Base-by-base conservation (phyloP, 2,797 vertebrate species). In the Apodemus agrarius region DNA sequence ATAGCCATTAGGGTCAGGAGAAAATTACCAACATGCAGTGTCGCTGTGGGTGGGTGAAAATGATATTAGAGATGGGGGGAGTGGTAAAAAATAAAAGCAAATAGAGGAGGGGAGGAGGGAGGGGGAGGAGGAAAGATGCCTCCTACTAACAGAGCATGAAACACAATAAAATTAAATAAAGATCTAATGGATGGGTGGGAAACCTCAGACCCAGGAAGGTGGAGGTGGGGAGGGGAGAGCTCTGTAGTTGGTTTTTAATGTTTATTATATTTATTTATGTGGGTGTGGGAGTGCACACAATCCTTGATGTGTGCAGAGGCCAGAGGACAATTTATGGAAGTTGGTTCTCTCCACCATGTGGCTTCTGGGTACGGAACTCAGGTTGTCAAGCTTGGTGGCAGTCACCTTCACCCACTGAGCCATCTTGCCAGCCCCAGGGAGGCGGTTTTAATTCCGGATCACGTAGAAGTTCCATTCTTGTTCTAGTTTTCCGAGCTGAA, bases 131-230 rank as follows among this genome's bases (percentile, higher is more conserved):
- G n/a, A 31, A 87, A 79, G 88, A 92, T 37, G 94, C 61, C 81
- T 94, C 82, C 91, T 76, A 93, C 74, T 94, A 90, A 49, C 84
- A 93, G 93, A 97, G 95, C 96, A 96, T 96, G 95, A 96, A 96
- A 97, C 95, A 95, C 96, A 96, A 96, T 96, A 61, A 97, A 98
- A 97, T 97, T 95, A 97, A 97, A 92, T 97, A 97, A 98, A 97
- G 91, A 96, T 97, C 94, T 94, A 79, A 94, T 93, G 89, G 89
- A 49, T 90, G 86, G 75, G 92, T 90, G 95, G 65, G 57, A 94
- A 97, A 95, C 89, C 86, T 90, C 93, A 24, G 49, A 91, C 89
- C 83, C 78, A 54, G 89, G 95, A 96, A 95, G 89, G 88, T 93
- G 82, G 93, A 79, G 57, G 46, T 74, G 37, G 76, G 94, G 72